These are phyloP conservation scores for Anolis apletophallus DNA, from an alignment of 2,797 vertebrate genomes.

Conservation along the genomic window DNA sequence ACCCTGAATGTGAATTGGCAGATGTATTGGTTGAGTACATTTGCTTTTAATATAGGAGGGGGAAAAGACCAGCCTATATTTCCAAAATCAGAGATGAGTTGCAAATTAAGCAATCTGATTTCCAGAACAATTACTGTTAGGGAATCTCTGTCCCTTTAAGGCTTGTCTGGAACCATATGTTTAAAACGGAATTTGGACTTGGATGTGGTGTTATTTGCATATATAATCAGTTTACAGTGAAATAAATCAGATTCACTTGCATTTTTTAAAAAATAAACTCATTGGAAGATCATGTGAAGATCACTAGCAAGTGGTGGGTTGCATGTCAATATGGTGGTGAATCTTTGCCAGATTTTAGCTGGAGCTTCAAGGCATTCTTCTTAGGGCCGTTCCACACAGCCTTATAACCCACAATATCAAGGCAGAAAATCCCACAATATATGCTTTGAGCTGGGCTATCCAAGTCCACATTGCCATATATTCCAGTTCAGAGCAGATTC, in stretches of 20 bases:
- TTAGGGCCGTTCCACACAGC: no score
- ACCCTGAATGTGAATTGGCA: constrained; percentile 2
- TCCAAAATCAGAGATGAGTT: not conserved
- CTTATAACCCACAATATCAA: no score
- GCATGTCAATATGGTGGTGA: no score
- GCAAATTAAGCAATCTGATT: constrained; percentile 23
- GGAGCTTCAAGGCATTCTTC: no score
- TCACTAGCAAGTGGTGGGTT: not conserved
- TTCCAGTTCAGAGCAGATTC: no score
- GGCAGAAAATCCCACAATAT: no score
- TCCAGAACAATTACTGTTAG: constrained; percentile 22
- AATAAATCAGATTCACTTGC: not conserved
- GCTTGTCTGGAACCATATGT: constrained; percentile 20
- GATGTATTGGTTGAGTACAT: constrained; percentile 19
- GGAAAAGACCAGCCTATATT: not conserved
- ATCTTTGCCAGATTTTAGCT: no score
- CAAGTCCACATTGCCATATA: no score
- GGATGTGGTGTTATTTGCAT: constrained; percentile 1
- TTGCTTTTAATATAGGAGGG: constrained; percentile 20
- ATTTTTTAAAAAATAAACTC: not conserved
- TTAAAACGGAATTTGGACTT: not conserved
- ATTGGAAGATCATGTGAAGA: not conserved
- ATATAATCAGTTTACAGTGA: not conserved
- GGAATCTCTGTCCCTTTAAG: constrained; percentile 15
- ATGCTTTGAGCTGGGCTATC: no score